Evolutionary conservation across 2,888 invertebrate species (phyloP), one percentile per base, ranked within the genome.

Genomic region (Lingula anatina): DNA sequence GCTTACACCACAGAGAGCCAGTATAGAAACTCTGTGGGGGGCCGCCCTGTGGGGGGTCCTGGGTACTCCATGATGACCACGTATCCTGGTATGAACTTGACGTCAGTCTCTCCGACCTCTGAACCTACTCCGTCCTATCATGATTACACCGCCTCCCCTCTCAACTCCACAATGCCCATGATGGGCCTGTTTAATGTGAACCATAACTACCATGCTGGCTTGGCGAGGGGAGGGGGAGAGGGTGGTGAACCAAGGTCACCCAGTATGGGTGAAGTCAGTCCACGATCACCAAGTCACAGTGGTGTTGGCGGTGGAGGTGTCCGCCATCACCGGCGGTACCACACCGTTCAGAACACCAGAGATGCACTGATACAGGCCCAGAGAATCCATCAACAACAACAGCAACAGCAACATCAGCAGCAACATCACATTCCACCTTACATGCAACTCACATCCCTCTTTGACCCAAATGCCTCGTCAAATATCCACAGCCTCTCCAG

Each of bases 91-190:
- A 15, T 31, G 9, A 9, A 12, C 31, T 12, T 15, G 9, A 31
- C 9, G 9, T 15, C 31, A 31, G 31, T 31, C 31, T 12, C 9
- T 31, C 9, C 9, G 9, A 31, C 9, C 15, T 31, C 31, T 12
- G 15, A 12, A 15, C 9, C 9, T 9, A 15, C 15, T 31, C 9
- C 9, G 9, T 31, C 31, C 9, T 31, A 9, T 12, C 9, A 12
- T 9, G 9, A 31, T 15, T 9, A 12, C 9, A 9, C 9, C 15
- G 31, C 40, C 9, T 28, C 44, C 12, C 25, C 44, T 5, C 21
- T 44, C 4, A 44, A 44, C 28, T 27, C 28, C 9, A 27, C 27
- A 4, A 18, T 44, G 18, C 44, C 44, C 15, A 44, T 44, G 44
- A 44, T 44, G 44, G 44, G 44, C 18, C 20, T 44, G 31, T 44